Conservation (phyloP, 2,888 invertebrate genomes). For the Plutella xylostella region DNA sequence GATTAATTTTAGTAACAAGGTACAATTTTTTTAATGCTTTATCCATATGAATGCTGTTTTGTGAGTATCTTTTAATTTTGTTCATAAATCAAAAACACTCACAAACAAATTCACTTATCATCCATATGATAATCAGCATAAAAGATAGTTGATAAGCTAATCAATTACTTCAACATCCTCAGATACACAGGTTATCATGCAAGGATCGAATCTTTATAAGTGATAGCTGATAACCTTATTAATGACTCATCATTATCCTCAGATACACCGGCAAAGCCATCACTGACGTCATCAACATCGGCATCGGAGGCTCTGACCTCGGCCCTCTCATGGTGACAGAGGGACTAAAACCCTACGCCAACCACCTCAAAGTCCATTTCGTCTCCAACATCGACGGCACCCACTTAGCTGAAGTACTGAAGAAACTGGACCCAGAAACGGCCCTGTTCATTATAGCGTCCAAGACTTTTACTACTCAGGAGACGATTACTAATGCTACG, state of each 20-base stretch:
- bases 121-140: too few species aligned
- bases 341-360: slow-evolving; percentile 91
- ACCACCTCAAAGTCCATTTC: slow-evolving; percentile 91
- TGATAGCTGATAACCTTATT: too few species aligned
- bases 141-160: too few species aligned
- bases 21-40: too few species aligned
- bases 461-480: slow-evolving; percentile 99
- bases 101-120: too few species aligned
- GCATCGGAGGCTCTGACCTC: slow-evolving; percentile 99
- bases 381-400: slow-evolving; percentile 99
- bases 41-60: too few species aligned
- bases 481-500: slow-evolving; percentile 98
- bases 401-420: slow-evolving; percentile 89
- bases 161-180: too few species aligned
- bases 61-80: too few species aligned
- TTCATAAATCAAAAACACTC: too few species aligned
- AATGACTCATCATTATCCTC: slow-evolving; percentile 3
- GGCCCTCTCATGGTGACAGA: slow-evolving; percentile 99
- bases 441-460: slow-evolving; percentile 98
- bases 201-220: too few species aligned
- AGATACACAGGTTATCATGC: too few species aligned
- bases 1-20: too few species aligned
- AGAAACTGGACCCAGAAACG: slow-evolving; percentile 91
- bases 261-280: slow-evolving; percentile 93
- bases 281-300: slow-evolving; percentile 98